Evolutionary conservation across 2,113 vertebrate species (phyloP), one percentile per base, ranked within the genome.

Genomic region (Lasiurus cinereus): DNA sequence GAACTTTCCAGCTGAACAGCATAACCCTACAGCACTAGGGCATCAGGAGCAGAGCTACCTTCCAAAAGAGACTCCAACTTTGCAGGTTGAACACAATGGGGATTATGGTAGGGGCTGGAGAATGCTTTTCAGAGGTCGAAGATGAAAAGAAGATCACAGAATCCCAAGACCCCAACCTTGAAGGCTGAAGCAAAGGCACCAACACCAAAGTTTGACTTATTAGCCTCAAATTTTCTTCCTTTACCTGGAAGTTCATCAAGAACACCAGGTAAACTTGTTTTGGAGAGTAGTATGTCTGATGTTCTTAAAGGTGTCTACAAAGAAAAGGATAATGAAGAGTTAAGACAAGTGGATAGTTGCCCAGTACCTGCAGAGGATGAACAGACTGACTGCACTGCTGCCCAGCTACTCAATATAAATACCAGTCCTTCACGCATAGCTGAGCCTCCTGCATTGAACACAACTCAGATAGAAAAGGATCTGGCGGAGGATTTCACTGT

Each of bases 171-270:
- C 96, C 19, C 95, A 94, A 78, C 98, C 99, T 52, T 84, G 84
- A 97, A 98, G 85, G 88, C 98, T 92, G 99, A 99, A 98, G 98
- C 99, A 90, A 99, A 99, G 94, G 97, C 99, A 94, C 98, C 98
- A 59, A 98, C 99, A 95, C 99, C 99, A 98, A 99, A 99, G 97
- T 99, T 99, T 98, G 99, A 99, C 97, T 98, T 99, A 97, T 97
- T 99, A 94, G 99, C 99, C 94, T 99, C 99, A 56, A 99, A 99
- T 98, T 99, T 99, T 97, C 99, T 99, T 39, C 99, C 99, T 72
- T 98, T 99, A 96, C 99, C 99, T 86, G 99, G 99, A 96, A 99
- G 99, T 88, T 98, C 99, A 93, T 98, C 98, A 90, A 99, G 99
- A 95, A 98, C 97, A 4, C 98, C 98, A 12, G 99, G 99, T 56